Percentiles rank a stretch among this genome's conserved stretches.
Evolutionary conservation across 2,888 invertebrate genomes (phyloP).

Genomic region (Lasioglossum figueresi): DNA sequence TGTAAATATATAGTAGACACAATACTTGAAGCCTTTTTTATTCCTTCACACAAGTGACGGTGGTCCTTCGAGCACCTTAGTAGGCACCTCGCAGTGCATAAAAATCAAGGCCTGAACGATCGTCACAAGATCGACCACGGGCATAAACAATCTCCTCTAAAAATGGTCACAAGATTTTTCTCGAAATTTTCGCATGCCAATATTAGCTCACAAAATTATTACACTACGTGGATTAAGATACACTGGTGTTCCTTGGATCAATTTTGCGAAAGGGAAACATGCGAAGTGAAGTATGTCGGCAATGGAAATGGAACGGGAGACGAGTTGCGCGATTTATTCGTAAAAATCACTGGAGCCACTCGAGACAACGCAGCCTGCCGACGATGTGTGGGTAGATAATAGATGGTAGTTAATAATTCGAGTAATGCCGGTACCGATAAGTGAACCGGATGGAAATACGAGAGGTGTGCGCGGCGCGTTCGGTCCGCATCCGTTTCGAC

Average conservation of each 20-base stretch:
- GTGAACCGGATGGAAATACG: constrained; percentile 69
- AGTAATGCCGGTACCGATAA: constrained; percentile 66
- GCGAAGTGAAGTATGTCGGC: neutral
- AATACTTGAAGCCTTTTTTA: too few species aligned
- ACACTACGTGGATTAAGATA: neutral
- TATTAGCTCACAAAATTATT: neutral
- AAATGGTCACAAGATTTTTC: neutral
- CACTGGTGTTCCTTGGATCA: neutral
- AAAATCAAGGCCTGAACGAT: too few species aligned
- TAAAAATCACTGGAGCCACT: neutral
- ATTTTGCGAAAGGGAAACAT: accelerated
- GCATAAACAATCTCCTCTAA: too few species aligned
- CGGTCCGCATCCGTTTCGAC: constrained; percentile 43
- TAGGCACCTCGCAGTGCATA: too few species aligned
- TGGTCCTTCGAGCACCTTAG: too few species aligned
- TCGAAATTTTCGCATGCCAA: neutral
- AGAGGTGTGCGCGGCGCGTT: constrained; percentile 49
- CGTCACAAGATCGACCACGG: too few species aligned
- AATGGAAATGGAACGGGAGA: neutral
- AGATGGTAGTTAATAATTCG: constrained; percentile 64
- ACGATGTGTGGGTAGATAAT: constrained; percentile 43
- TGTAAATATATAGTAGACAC: too few species aligned
- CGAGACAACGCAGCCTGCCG: neutral
- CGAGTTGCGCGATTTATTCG: neutral
- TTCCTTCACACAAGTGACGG: too few species aligned